Evolutionary conservation across 2,113 vertebrate species (phyloP).

Genomic region (Sclerurus mexicanus): DNA sequence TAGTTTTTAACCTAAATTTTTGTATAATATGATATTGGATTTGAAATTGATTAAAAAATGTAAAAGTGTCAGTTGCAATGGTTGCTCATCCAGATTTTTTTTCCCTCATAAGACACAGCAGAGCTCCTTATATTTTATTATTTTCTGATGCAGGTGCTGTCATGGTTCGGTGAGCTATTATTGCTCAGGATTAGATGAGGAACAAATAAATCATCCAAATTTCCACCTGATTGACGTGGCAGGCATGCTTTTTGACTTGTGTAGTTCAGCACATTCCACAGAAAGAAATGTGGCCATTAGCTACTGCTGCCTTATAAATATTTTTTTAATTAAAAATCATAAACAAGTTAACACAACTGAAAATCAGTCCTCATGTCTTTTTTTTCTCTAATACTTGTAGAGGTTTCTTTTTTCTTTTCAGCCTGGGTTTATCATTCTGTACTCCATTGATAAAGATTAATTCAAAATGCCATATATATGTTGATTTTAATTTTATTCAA

Average conservation of each 20-base stretch:
- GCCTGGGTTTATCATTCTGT: background rate
- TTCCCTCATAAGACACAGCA: background rate
- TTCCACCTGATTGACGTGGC: background rate
- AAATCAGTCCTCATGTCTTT: background rate
- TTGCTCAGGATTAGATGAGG: background rate
- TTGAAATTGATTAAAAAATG: background rate
- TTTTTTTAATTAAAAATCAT: background rate
- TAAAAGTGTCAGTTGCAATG: background rate
- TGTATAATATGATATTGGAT: background rate
- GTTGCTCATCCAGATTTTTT: background rate
- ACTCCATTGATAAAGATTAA: background rate
- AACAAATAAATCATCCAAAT: background rate
- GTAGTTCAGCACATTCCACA: background rate
- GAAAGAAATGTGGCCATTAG: background rate
- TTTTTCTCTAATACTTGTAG: background rate
- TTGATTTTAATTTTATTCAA: background rate
- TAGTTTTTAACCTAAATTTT: background rate
- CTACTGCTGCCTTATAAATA: background rate
- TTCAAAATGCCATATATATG: background rate
- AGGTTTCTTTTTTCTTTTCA: background rate
- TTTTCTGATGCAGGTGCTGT: background rate
- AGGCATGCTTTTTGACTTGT: background rate
- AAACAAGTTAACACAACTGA: background rate
- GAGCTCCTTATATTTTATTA: background rate
- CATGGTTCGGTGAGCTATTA: background rate